These are phyloP conservation scores for Prunella strophiata DNA, from an alignment of 2,797 vertebrate species.

Conservation along the genomic window DNA sequence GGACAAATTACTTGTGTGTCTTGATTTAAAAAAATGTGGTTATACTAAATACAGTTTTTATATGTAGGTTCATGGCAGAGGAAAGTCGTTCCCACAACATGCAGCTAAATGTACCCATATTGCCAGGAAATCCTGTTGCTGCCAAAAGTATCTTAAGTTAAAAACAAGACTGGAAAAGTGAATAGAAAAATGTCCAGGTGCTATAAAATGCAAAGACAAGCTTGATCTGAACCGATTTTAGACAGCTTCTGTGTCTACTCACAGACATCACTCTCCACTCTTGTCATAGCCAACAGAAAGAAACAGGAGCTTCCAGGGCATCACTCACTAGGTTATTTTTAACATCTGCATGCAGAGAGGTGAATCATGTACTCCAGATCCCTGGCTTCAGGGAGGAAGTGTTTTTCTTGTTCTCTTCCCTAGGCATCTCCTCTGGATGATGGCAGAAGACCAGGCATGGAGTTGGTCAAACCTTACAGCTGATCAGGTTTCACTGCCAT, in stretches of 20 bases:
- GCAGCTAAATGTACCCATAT: background rate
- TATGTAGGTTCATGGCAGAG: background rate
- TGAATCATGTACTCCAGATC: background rate
- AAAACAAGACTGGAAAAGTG: background rate
- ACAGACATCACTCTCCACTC: background rate
- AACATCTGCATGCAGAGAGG: background rate
- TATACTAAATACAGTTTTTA: background rate
- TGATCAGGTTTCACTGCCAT: background rate
- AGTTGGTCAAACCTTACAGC: background rate
- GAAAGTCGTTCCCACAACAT: background rate
- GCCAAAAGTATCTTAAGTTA: background rate
- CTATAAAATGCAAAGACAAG: background rate
- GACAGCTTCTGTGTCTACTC: background rate
- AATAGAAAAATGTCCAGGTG: background rate
- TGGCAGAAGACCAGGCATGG: background rate
- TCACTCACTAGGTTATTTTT: background rate
- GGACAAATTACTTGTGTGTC: background rate
- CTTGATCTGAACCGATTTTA: background rate
- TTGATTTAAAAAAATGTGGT: background rate
- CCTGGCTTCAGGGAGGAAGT: background rate
- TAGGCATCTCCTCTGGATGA: background rate
- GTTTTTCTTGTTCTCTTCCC: background rate
- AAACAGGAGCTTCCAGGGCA: background rate
- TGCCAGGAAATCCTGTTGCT: background rate
- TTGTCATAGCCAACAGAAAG: background rate